Evolutionary conservation across 1,140 invertebrate species (phyloP), one percentile per base, ranked within the genome.

Genomic region (Calephelis virginiensis): DNA sequence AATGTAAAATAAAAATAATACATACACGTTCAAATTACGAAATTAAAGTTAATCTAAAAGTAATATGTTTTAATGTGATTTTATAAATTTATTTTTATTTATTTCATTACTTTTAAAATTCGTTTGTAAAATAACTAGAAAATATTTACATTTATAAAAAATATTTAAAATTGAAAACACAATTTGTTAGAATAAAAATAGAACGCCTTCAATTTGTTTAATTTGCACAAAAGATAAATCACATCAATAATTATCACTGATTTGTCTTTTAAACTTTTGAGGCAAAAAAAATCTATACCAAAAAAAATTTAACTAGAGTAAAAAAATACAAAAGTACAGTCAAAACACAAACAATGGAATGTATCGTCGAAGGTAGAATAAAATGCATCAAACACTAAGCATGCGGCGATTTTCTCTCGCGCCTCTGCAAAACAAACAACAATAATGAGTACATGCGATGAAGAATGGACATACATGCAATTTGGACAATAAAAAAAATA

Each of bases 371-470:
- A 66, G 66, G 46, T 43, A 63, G 37, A 43, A 59, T 28, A 59
- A 38, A 59, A 59, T 56, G 53, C 10, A 56, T 59, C 69, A 82
- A 80, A 59, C 71, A 68, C 76, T 88, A 89, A 82, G 81, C 85
- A 88, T 86, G 85, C 86, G 83, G 85, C 70, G 85, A 83, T 67
- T 85, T 85, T 76, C 81, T 75, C 77, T 77, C 74, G 74, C 74
- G 84, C 72, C 80, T 86, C 87, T 90, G 87, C 71, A 79, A 82
- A 84, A 83, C 64, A 83, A 86, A 85, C 68, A 73, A 76, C 63
- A 73, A 46, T 43, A 67, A 64, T 38, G 38, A 14, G 47, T 63
- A 47, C 61, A 48, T 53, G 48, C 38, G 49, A 14, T 14, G 50
- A 53, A 28, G 1, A 4, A 28, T 53, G 50, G 13, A 17, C 2